Base-by-base conservation (phyloP, 53 echinoderm and acorn worm species). In the Astropecten irregularis region DNA sequence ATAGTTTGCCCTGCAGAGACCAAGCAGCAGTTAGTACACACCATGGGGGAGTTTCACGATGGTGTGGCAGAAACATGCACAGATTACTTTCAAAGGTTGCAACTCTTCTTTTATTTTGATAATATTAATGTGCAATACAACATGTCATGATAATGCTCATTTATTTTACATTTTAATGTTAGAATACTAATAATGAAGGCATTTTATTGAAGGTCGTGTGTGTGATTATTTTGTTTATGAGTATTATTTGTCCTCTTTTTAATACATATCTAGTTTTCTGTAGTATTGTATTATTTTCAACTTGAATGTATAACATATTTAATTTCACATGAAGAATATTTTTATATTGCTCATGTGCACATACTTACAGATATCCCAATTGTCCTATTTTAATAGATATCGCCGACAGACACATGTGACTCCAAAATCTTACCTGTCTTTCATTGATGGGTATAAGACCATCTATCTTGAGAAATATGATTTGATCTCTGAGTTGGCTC, bases 371-470 rank as follows among this genome's bases (percentile, higher is more conserved):
- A n/a, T n/a, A n/a, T n/a, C n/a, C n/a, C n/a, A n/a, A n/a, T n/a
- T n/a, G n/a, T n/a, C n/a, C n/a, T n/a, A n/a, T 42, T 8, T 42
- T 42, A 8, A 11, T 42, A 97, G 99, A 56, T 97, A 97, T 73
- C 99, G 99, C 20, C 94, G 99, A 32, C 99, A 97, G 79, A 94
- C 99, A 19, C 99, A 97, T 50, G 99, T 97, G 16, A 97, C 99
- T 19, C 99, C 99, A 49, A 97, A 97, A 66, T 97, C 99, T 13
- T 97, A 97, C 92, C 73, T 97, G 76, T 97, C 99, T 27, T 97
- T 97, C 84, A 82, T 97, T 66, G 92, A 94, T 69, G 99, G 99
- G 27, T 97, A 97, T 55, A 97, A 92, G 91, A 85, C 90, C 56
- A 94, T 97, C 71, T 97, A 97, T 49, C 76, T 85, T 20, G 93